Evolutionary conservation across 2,113 vertebrate species (phyloP), one percentile per base, ranked within the genome.

Genomic region (Eulemur rufifrons): DNA sequence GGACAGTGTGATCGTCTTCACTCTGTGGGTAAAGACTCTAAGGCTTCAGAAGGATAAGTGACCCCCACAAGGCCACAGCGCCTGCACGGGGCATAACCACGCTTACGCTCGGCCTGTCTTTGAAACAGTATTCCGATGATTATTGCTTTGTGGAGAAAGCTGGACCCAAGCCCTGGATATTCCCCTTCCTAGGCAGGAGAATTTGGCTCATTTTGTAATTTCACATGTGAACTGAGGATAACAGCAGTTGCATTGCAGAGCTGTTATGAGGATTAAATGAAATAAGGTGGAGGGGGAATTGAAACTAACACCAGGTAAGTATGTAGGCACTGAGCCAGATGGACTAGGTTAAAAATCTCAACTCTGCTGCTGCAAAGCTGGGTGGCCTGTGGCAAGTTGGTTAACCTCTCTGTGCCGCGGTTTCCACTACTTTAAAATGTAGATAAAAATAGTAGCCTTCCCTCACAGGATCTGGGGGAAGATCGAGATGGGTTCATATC

Each of bases 371-470:
- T 66, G 86, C 4, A 34, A 86, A 66, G 20, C 52, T 86, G 52
- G 6, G 25, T 69, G 25, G 21, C 11, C 61, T 45, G 9, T 18
- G 23, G 47, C 23, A 64, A 91, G 45, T 34, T 39, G 45, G 18
- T 45, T 86, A 45, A 89, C 23, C 20, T 63, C 63, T 91, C 64
- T 93, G 64, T 92, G 63, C 52, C 68, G 95, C 71, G 21, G 2
- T 59, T 90, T 91, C 76, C 8, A 77, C 18, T 56, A 81, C n/a
- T 85, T 91, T 85, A 86, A 82, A 95, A 91, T 45, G 15, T 7
- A 73, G 4, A 84, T 80, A 89, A 56, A 80, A 68, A 73, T 83
- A 71, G 64, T 13, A 86, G 13, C 18, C 27, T 68, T 59, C 34
- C 6, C 8, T 81, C 32, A 74, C 34, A 83, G 66, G 63, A 91